Conservation (phyloP, 2,888 invertebrate species). For the Leucoma salicis region DNA sequence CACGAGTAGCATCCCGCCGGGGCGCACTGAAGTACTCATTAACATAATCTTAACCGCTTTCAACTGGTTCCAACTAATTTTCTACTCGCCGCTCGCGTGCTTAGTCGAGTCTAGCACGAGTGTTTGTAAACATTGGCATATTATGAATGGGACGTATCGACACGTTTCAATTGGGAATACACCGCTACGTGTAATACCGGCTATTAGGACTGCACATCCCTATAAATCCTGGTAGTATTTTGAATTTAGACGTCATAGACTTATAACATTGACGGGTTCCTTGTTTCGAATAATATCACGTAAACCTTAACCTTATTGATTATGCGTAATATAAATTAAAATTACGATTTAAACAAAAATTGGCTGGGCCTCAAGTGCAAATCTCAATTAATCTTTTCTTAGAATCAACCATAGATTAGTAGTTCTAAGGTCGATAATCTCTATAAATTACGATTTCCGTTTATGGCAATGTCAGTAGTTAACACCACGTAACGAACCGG, state of each 20-base stretch:
- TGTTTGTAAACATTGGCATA: slow-evolving; percentile 43
- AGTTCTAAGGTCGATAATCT: slow-evolving; percentile 19
- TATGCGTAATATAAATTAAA: too few relatives aligned
- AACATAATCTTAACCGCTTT: slow-evolving; percentile 57
- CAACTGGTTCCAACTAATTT: slow-evolving; percentile 51
- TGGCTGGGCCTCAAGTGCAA: too few relatives aligned
- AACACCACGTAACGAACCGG: slow-evolving; percentile 26
- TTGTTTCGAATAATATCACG: too few relatives aligned
- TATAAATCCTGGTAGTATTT: background rate
- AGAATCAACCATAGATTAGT: background rate
- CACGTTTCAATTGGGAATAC: slow-evolving; percentile 11
- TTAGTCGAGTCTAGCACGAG: slow-evolving; percentile 37
- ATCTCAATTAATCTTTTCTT: background rate
- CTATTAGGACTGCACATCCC: slow-evolving; percentile 14
- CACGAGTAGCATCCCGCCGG: slow-evolving; percentile 36
- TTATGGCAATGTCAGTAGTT: slow-evolving; percentile 21
- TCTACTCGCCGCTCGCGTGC: slow-evolving; percentile 44
- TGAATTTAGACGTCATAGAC: background rate
- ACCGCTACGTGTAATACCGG: slow-evolving; percentile 12
- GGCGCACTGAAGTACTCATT: slow-evolving; percentile 43
- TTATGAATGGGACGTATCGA: slow-evolving; percentile 33
- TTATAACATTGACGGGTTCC: too few relatives aligned
- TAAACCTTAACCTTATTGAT: too few relatives aligned
- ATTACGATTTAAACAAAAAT: too few relatives aligned
- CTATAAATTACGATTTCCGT: slow-evolving; percentile 17